Base-by-base conservation (phyloP, 2,113 vertebrate genomes). In the Calidris pugnax region DNA sequence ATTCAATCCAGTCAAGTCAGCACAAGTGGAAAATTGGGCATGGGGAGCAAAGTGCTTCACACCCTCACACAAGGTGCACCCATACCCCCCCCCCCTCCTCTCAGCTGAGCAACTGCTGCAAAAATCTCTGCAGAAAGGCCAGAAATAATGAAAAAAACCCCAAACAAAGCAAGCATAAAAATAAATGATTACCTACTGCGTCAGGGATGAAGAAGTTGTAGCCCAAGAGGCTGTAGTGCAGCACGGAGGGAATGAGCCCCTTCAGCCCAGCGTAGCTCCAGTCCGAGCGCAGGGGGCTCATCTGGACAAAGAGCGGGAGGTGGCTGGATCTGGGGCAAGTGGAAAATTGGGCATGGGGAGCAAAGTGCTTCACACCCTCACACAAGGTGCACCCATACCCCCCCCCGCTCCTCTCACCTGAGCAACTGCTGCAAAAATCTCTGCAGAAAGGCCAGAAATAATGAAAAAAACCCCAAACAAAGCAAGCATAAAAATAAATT, bases 191-290 rank as follows among this genome's bases (percentile, higher is more conserved):
- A 99, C 99, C 99, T 95, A 99, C 98, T 96, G 98, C 98, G 89
- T 99, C 99, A 6, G 99, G 99, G 98, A 99, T 98, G 98, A 99
- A 98, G 98, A 99, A 99, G 97, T 98, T 99, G 98, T 99, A 99
- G 95, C 99, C 99, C 97, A 99, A 89, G 90, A 99, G 98, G 95
- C 98, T 98, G 97, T 99, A 98, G 98, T 99, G 99, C 95, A 99
- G 98, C 96, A 98, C 96, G 1, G 99, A 98, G 88, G 99, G 99
- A 95, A 99, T 98, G 63, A 99, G 87, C 33, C 98, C 99, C 97
- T 98, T 99, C 69, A 99, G 98, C 35, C 99, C 99, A 0, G 97
- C 93, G 1, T 97, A 95, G 96, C 98, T 98, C 99, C 99, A 99
- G 97, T 99, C 98, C 0, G 99, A 98, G 90, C 59, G 97, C 83